phyloP scores from a whole-genome alignment of 2,888 invertebrate genomes.

The Cerceris ruficornis region DNA sequence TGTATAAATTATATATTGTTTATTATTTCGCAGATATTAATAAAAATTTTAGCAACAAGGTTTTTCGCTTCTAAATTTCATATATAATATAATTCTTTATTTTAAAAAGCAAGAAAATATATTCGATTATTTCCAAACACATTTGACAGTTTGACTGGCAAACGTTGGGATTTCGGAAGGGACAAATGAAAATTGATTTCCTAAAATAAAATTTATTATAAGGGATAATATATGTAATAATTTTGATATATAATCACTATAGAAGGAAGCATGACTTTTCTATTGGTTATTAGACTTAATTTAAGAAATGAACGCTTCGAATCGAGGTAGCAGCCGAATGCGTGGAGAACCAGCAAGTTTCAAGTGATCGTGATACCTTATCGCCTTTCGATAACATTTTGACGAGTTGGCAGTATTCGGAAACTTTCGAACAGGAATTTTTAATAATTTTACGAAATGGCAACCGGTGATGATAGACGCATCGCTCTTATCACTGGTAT shows the following conservation, averaged over 20 bases:
- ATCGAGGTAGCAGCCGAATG: slow-evolving; percentile 14
- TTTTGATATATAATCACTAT: neutral
- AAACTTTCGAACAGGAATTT: neutral
- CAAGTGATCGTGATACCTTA: slow-evolving; percentile 11
- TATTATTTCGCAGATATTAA: too few species aligned
- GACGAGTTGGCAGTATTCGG: slow-evolving; percentile 5
- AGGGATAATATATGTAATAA: too few species aligned
- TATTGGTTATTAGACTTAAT: slow-evolving; percentile 4
- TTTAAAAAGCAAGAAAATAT: neutral
- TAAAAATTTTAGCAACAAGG: too few species aligned
- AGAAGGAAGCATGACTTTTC: neutral
- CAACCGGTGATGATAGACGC: slow-evolving; percentile 81
- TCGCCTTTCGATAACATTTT: slow-evolving; percentile 27
- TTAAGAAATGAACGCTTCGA: neutral
- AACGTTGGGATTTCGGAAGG: too few species aligned
- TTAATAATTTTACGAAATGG: slow-evolving; percentile 59
- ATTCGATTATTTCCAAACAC: too few species aligned
- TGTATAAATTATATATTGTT: too few species aligned
- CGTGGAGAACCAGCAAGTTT: neutral
- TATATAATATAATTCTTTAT: neutral
- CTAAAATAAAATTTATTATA: too few species aligned
- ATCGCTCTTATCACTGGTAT: slow-evolving; percentile 98
- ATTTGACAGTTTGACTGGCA: too few species aligned
- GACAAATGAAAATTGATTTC: too few species aligned
- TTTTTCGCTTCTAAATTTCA: too few species aligned